Conservation (phyloP, 2,888 invertebrate genomes). For the Ochlodes sylvanus region DNA sequence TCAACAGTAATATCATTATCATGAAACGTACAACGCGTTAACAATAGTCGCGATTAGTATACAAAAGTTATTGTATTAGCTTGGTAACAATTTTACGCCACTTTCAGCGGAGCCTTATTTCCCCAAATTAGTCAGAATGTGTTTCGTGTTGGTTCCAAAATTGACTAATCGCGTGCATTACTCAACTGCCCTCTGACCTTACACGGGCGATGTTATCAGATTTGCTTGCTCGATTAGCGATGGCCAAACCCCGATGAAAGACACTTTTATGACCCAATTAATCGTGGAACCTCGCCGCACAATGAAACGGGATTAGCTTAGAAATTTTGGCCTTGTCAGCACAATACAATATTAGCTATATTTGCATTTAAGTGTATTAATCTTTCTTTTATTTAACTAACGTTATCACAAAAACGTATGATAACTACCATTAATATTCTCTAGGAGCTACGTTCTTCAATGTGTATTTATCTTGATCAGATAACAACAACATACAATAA, state of each 20-base stretch:
- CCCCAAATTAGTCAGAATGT: constrained; percentile 41
- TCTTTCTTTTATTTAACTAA: too few relatives aligned
- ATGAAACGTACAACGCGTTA: neutral
- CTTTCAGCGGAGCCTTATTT: constrained; percentile 44
- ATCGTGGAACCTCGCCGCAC: constrained; percentile 26
- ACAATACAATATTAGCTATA: constrained; percentile 27
- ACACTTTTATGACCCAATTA: constrained; percentile 47
- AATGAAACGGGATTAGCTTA: constrained; percentile 17
- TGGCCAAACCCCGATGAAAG: constrained; percentile 46
- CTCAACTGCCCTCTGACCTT: constrained; percentile 45
- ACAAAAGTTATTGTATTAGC: neutral
- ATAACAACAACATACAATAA: too few relatives aligned
- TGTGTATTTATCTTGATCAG: too few relatives aligned
- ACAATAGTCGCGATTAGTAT: neutral
- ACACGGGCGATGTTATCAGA: constrained; percentile 45
- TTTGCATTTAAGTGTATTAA: neutral
- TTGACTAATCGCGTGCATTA: constrained; percentile 51
- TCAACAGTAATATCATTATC: too few relatives aligned
- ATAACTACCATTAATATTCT: too few relatives aligned
- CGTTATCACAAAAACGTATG: too few relatives aligned
- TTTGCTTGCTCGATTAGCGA: constrained; percentile 47
- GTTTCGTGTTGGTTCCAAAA: constrained; percentile 46
- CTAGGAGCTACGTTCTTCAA: too few relatives aligned
- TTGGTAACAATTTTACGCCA: constrained; percentile 35
- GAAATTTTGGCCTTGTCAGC: constrained; percentile 14